Percentiles rank a stretch among this genome's conserved stretches.
Conservation (phyloP, 2,888 invertebrate species). For the Agrochola macilenta region DNA sequence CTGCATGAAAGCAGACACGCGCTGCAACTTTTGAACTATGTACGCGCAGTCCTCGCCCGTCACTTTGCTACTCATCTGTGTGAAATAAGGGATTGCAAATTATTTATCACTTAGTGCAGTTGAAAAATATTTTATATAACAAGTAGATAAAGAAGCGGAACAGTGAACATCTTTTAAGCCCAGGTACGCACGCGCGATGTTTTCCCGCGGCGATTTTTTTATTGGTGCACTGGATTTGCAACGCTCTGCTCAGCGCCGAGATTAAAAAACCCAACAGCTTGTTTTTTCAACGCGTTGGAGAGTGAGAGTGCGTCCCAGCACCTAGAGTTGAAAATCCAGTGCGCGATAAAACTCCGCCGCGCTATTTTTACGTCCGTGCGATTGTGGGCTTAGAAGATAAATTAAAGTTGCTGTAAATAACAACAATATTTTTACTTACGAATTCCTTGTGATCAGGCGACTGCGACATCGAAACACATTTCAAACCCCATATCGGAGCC, state of each 20-base stretch:
- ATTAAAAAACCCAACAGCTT: too few species aligned
- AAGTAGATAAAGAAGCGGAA: not conserved
- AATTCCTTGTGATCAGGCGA: constrained; percentile 90
- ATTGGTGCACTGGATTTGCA: too few species aligned
- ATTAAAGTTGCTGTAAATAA: not conserved
- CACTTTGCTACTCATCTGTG: constrained; percentile 92
- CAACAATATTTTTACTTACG: constrained; percentile 84
- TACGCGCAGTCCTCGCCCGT: constrained; percentile 93
- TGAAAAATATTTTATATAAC: not conserved
- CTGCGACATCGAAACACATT: constrained; percentile 92
- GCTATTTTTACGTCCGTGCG: too few species aligned
- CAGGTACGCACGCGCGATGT: too few species aligned
- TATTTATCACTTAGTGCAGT: not conserved
- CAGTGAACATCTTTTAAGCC: not conserved
- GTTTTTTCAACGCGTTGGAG: too few species aligned
- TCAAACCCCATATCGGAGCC: constrained; percentile 96
- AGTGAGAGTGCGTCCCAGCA: too few species aligned
- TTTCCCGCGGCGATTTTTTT: too few species aligned
- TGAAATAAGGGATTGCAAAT: not conserved
- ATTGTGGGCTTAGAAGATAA: not conserved
- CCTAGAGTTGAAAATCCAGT: too few species aligned
- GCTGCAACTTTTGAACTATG: constrained; percentile 94
- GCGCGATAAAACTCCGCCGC: too few species aligned
- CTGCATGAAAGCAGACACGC: constrained; percentile 93
- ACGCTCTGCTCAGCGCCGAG: too few species aligned